Evolutionary conservation across 1,140 invertebrate genomes (phyloP).

Genomic region (Littorina saxatilis): DNA sequence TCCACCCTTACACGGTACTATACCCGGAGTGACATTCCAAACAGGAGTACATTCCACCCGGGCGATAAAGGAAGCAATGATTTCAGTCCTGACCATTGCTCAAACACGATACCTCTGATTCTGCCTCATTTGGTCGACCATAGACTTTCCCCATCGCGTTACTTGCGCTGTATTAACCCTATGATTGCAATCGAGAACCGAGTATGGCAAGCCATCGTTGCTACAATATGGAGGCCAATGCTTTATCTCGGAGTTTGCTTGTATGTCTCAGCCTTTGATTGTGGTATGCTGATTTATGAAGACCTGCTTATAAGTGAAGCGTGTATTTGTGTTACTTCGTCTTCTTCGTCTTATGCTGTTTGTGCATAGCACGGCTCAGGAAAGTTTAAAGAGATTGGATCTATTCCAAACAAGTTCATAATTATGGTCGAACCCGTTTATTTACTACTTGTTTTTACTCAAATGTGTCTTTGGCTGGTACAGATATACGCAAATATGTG

Average conservation of each 20-base stretch:
- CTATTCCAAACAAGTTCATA: no score
- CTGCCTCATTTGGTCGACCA: not conserved
- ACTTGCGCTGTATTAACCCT: not conserved
- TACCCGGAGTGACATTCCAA: not conserved
- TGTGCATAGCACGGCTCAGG: not conserved
- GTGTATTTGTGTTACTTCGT: not conserved
- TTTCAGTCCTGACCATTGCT: not conserved
- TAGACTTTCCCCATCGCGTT: not conserved
- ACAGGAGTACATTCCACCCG: not conserved
- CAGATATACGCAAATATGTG: not conserved
- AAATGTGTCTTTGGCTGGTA: not conserved
- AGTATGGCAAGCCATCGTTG: not conserved
- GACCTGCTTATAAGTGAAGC: not conserved
- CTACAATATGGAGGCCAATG: not conserved
- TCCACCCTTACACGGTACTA: not conserved
- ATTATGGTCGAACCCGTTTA: not conserved
- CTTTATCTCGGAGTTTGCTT: not conserved
- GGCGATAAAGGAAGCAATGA: not conserved
- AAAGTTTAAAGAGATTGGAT: no score
- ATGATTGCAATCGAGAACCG: not conserved
- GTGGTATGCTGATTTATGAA: not conserved
- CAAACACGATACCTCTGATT: not conserved
- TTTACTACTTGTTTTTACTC: not conserved
- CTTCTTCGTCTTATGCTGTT: not conserved
- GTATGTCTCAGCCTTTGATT: not conserved